A percentile compares a stretch with the other conserved stretches of the same genome.
These are phyloP conservation scores for Solenodon paradoxus DNA, from an alignment of 2,113 vertebrate species.

Conservation along the genomic window DNA sequence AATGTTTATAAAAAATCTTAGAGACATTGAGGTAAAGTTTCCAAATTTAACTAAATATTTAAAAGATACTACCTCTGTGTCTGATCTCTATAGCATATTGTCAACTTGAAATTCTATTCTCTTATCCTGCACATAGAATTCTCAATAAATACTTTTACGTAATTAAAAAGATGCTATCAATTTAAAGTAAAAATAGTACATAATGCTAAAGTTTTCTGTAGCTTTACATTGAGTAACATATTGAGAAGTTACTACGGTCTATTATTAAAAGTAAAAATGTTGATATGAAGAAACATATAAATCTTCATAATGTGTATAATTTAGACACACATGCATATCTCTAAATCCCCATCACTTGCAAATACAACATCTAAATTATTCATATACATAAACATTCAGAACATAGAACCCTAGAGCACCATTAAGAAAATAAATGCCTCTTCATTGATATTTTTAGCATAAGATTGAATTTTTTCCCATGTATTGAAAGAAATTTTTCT, in stretches of 20 bases:
- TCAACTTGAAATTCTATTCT: neutral
- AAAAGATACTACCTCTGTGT: neutral
- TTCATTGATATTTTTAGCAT: constrained; percentile 34
- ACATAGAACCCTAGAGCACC: neutral
- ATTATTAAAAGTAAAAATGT: neutral
- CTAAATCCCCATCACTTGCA: constrained; percentile 22
- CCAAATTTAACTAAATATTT: neutral
- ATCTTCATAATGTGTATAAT: constrained; percentile 6
- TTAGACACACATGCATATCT: neutral
- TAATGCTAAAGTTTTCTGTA: neutral
- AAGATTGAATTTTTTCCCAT: constrained; percentile 36
- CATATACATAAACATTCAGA: constrained; percentile 39
- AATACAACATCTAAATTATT: constrained; percentile 54
- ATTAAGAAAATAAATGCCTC: constrained; percentile 35
- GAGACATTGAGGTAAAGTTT: neutral
- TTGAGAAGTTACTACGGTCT: neutral
- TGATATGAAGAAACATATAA: constrained; percentile 1
- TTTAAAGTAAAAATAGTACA: neutral
- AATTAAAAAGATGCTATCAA: neutral
- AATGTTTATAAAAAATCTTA: neutral
- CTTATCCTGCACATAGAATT: neutral
- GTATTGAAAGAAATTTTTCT: neutral
- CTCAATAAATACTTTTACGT: neutral
- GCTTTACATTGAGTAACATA: neutral
- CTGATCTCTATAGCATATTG: neutral